Evolutionary conservation across 2,797 vertebrate genomes (phyloP).

Genomic region (Oryzias sinensis): DNA sequence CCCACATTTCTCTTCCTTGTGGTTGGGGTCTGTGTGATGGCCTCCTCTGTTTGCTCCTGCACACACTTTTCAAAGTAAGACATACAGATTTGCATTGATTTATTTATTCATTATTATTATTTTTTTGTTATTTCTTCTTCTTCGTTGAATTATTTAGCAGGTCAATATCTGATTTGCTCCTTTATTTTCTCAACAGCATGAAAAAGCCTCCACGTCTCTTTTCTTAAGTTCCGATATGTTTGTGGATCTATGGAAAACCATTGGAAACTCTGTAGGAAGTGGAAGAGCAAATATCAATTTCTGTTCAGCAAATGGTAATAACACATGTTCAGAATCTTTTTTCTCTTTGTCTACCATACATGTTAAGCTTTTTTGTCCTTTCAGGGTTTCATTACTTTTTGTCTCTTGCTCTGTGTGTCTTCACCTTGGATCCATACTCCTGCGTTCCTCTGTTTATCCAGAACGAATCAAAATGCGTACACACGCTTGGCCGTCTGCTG

Average conservation of each 20-base stretch:
- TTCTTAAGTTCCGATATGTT: conserved; percentile 73
- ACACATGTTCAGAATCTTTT: accelerated
- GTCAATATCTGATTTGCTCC: not conserved
- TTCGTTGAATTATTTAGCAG: not conserved
- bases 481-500: conserved; percentile 66
- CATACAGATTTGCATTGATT: not conserved
- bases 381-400: conserved; percentile 83
- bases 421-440: conserved; percentile 76
- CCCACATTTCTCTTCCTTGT: conserved; percentile 68
- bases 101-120: not conserved
- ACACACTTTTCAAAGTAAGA: conserved; percentile 80
- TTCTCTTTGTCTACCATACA: not conserved
- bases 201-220: conserved; percentile 43
- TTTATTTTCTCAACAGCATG: conserved; percentile 60
- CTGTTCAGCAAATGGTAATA: conserved; percentile 72
- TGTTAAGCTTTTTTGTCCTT: not conserved
- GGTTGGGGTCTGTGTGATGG: conserved; percentile 86
- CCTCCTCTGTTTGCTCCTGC: conserved; percentile 80
- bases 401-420: conserved; percentile 74
- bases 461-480: conserved; percentile 57
- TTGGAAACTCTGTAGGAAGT: conserved; percentile 48
- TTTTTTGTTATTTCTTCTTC: not conserved
- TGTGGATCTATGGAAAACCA: conserved; percentile 75
- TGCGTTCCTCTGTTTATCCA: conserved; percentile 81
- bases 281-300: conserved; percentile 28